A percentile compares a stretch with the other conserved stretches of the same genome.
Evolutionary conservation across 2,888 invertebrate genomes (phyloP).

Genomic region (Marronus borbonicus): DNA sequence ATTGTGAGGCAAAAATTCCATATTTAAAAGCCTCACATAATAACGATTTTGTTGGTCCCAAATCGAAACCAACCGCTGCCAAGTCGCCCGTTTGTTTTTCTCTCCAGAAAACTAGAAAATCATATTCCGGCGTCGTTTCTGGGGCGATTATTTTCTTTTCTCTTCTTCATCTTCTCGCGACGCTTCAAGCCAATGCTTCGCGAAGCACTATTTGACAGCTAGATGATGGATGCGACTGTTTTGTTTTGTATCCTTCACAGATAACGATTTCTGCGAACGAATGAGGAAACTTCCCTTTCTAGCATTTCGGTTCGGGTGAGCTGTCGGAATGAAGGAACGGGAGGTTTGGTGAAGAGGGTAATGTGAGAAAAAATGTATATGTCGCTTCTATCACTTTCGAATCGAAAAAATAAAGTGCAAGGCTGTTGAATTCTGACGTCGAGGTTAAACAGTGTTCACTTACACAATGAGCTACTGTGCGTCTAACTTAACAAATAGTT

Average conservation of each 20-base stretch:
- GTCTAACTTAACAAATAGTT: too few species aligned
- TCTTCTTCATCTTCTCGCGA: slow-evolving; percentile 23
- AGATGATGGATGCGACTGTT: slow-evolving; percentile 50
- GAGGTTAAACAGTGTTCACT: background rate
- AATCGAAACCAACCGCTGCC: background rate
- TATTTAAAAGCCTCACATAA: background rate
- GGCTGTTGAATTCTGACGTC: background rate
- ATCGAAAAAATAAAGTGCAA: slow-evolving; percentile 2
- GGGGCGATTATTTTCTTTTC: slow-evolving; percentile 14
- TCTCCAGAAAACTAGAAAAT: background rate
- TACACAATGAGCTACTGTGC: too few species aligned
- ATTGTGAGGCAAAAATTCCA: too few species aligned
- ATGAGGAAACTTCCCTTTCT: background rate
- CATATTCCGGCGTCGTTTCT: background rate
- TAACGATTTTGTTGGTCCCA: background rate
- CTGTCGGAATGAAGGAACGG: background rate
- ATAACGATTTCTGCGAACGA: slow-evolving; percentile 44
- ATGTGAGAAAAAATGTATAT: background rate
- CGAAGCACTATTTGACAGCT: slow-evolving; percentile 46
- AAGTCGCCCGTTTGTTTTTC: background rate
- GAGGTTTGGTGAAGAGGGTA: background rate
- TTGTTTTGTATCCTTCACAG: slow-evolving; percentile 46
- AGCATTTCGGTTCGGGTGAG: background rate
- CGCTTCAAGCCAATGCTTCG: slow-evolving; percentile 25
- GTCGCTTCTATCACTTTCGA: background rate